Evolutionary conservation across 2,113 vertebrate genomes (phyloP).

Genomic region (Misgurnus mizolepis): DNA sequence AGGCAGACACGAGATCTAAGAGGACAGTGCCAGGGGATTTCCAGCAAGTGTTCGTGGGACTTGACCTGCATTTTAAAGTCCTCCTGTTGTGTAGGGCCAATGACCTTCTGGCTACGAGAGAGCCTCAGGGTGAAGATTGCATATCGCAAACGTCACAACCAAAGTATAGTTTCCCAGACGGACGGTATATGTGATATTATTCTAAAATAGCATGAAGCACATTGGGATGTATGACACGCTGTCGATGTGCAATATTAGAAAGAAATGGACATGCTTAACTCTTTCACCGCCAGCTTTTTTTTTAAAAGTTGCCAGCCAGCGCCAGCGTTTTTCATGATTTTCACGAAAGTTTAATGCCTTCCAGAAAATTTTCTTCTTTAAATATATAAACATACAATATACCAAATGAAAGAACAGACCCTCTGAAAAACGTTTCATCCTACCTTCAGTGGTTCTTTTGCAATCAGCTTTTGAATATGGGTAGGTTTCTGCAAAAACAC

Average conservation of each 20-base stretch:
- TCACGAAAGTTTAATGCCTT: no score
- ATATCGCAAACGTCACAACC: background rate
- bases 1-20: constrained; percentile 21
- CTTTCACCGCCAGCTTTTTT: no score
- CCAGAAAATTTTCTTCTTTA: no score
- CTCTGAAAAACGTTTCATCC: no score
- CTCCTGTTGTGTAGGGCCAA: background rate
- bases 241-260: no score
- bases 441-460: no score
- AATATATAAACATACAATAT: no score
- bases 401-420: no score
- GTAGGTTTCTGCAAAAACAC: no score
- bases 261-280: background rate
- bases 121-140: constrained; percentile 7
- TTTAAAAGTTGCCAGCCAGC: no score
- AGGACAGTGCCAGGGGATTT: constrained; percentile 28
- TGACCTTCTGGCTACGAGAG: constrained; percentile 12
- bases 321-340: no score
- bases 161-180: background rate
- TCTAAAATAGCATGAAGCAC: background rate
- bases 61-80: constrained; percentile 24
- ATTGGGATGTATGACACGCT: background rate
- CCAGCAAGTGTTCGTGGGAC: constrained; percentile 17
- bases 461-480: no score
- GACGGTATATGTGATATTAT: constrained; percentile 13